phyloP scores from a whole-genome alignment of 2,888 invertebrate species.

The Steinernema hermaphroditum region DNA sequence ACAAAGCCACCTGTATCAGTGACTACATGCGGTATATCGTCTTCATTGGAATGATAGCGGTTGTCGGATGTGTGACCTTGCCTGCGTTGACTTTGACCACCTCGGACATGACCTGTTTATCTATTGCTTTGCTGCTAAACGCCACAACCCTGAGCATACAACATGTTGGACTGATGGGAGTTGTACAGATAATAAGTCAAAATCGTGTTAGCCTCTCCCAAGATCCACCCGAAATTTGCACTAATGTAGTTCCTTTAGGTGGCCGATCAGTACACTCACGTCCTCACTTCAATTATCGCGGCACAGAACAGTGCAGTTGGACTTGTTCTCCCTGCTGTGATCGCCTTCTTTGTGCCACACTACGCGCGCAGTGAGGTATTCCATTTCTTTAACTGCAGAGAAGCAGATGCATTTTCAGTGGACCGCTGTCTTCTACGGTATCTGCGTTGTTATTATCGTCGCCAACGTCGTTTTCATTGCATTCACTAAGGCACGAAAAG shows the following conservation, averaged over 20 bases:
- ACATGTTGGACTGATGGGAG: background rate
- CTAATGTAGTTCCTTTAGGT: background rate
- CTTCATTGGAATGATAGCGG: background rate
- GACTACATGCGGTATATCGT: background rate
- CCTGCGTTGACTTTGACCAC: background rate
- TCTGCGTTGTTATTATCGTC: background rate
- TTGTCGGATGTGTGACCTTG: background rate
- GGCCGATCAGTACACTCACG: background rate
- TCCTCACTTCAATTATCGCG: background rate
- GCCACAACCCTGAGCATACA: no score
- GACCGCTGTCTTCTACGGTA: slow-evolving; percentile 1
- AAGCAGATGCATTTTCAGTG: background rate
- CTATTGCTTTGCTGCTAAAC: background rate
- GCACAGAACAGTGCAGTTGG: background rate
- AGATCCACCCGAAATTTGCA: no score
- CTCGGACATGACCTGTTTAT: background rate
- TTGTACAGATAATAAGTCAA: background rate
- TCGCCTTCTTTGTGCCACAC: no score
- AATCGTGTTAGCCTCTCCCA: background rate
- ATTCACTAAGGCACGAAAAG: no score
- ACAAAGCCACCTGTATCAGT: background rate
- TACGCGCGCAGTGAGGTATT: no score
- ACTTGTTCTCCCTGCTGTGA: background rate
- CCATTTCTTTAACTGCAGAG: no score
- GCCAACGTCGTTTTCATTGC: no score